Evolutionary conservation across 2,113 vertebrate species (phyloP), one percentile per base, ranked within the genome.

Genomic region (Serranochromis macrocephalus): DNA sequence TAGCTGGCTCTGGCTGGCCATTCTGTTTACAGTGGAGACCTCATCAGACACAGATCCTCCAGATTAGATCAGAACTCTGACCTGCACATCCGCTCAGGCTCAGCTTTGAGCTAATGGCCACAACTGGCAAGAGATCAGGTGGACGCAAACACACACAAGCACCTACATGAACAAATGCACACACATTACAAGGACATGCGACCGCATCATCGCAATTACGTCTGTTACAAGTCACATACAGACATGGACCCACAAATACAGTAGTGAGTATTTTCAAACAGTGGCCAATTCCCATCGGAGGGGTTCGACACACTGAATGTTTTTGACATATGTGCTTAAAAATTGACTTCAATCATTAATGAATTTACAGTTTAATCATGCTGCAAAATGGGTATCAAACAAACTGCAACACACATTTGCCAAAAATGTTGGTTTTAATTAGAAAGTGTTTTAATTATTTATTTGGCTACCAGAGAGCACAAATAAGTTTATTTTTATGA

Each of bases 51-150:
- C 85, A 89, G 83, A 92, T 91, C 73, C 87, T 87, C 85, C 79
- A 88, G 88, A 93, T 94, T 93, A 91, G 91, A 94, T 90, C 89
- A 92, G 83, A 88, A 91, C 89, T 90, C 73, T 92, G 90, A 94
- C 89, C 92, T 38, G 85, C 85, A 91, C 86, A 55, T 91, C 89
- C 75, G 63, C 88, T 75, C 90, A 21, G 81, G 57, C 86, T 85
- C 80, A 87, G 87, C 87, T 87, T 82, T 55, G 9, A 45, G 93
- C 83, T 93, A 91, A 94, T 92, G 88, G 84, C 84, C 79, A 61
- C 87, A 89, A 88, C 91, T 87, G 89, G 87, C 92, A 61, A 29
- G 68, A 86, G 87, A 92, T 87, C 89, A 87, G 90, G 55, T 40
- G 86, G 54, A 75, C 55, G 40, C 54, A 21, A 33, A 51, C 82